Conservation (phyloP, 1,140 invertebrate species). For the Galendromus occidentalis region DNA sequence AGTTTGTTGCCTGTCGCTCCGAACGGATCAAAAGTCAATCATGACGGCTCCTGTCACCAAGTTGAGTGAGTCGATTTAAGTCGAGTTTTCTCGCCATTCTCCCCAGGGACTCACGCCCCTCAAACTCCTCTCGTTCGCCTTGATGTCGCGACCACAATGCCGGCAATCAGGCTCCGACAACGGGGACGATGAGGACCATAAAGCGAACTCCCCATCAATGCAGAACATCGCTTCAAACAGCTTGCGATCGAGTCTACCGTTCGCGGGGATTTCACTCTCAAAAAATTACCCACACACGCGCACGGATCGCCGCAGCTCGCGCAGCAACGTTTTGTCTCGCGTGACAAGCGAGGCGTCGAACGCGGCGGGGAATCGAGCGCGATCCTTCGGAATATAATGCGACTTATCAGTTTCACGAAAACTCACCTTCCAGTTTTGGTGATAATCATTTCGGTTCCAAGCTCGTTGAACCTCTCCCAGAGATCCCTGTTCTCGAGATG, state of each 20-base stretch:
- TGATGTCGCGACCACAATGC: too few relatives aligned
- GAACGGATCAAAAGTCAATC: background rate
- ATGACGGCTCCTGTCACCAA: constrained; percentile 10
- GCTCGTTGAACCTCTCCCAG: constrained; percentile 66
- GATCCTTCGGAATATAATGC: background rate
- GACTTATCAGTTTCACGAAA: background rate
- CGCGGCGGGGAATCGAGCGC: too few relatives aligned
- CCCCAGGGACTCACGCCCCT: constrained; percentile 10
- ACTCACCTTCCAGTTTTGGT: constrained; percentile 86
- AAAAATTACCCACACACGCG: too few relatives aligned
- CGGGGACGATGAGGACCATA: too few relatives aligned
- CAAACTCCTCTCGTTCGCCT: background rate
- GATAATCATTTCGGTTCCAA: constrained; percentile 95
- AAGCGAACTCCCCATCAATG: too few relatives aligned
- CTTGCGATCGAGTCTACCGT: too few relatives aligned
- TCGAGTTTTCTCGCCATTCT: background rate
- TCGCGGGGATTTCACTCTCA: too few relatives aligned
- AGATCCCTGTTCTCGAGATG: constrained; percentile 31
- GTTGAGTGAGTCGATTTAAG: background rate
- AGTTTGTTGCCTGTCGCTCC: background rate
- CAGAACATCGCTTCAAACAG: too few relatives aligned
- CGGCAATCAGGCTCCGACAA: too few relatives aligned
- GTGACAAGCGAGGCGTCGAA: too few relatives aligned
- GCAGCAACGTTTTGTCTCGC: too few relatives aligned
- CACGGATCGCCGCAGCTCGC: too few relatives aligned